Conservation (phyloP, 53 echinoderm and acorn worm species). For the Temnopleurus reevesii region DNA sequence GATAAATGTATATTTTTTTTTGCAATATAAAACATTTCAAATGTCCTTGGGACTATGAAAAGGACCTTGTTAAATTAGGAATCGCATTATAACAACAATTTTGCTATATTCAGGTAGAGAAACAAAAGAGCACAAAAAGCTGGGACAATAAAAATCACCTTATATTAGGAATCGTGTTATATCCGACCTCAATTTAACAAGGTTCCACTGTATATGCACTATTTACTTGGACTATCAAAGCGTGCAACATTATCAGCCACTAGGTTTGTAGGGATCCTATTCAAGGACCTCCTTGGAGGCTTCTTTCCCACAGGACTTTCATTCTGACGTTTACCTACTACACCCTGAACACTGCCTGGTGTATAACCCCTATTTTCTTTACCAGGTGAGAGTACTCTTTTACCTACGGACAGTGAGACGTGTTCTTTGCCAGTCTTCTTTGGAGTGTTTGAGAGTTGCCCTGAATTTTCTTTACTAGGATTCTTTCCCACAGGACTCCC, state of each 20-base stretch:
- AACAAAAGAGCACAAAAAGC: too few species aligned
- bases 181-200: too few species aligned
- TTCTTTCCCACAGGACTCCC: too few species aligned
- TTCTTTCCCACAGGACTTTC: conserved; percentile 39
- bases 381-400: background rate
- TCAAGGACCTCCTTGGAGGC: conserved; percentile 70
- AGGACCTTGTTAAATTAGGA: too few species aligned
- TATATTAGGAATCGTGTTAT: too few species aligned
- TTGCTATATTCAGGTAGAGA: too few species aligned
- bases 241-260: conserved; percentile 76
- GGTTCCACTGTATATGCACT: too few species aligned
- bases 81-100: too few species aligned
- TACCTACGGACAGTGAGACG: background rate
- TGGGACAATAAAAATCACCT: too few species aligned
- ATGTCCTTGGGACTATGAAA: too few species aligned
- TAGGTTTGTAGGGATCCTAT: conserved; percentile 76
- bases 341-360: conserved; percentile 14
- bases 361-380: conserved; percentile 56
- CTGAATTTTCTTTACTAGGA: background rate
- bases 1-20: too few species aligned
- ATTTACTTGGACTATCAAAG: conserved; percentile 53
- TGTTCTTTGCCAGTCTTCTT: conserved; percentile 25
- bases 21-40: too few species aligned
- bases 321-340: background rate
- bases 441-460: background rate